phyloP scores from a whole-genome alignment of 2,113 vertebrate genomes.

The Apaloderma vittatum region DNA sequence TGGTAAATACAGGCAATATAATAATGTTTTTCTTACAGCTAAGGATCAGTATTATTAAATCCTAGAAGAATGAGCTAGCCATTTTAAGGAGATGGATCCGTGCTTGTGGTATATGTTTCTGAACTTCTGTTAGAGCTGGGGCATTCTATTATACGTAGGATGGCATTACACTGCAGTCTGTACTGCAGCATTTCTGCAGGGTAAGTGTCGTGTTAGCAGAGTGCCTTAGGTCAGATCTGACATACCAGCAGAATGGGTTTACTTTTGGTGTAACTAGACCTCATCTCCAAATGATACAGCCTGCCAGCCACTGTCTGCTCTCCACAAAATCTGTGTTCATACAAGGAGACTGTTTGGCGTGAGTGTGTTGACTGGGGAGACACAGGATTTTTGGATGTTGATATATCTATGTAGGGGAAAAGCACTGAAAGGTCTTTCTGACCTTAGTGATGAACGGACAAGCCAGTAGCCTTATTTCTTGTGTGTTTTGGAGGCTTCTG shows the following conservation, averaged over 20 bases:
- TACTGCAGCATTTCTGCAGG: not conserved
- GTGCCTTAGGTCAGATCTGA: conserved; percentile 46
- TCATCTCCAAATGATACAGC: conserved; percentile 23
- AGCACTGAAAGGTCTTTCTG: not conserved
- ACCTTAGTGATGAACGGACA: conserved; percentile 5
- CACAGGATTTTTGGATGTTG: not conserved
- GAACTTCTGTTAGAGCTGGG: not conserved
- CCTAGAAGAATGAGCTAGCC: not conserved
- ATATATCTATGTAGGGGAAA: not conserved
- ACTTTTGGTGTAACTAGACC: conserved; percentile 10
- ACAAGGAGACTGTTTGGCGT: not conserved
- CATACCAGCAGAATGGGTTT: conserved; percentile 13
- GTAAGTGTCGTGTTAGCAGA: not conserved
- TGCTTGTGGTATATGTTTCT: not conserved
- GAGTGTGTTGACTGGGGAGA: not conserved
- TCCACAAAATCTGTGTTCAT: conserved; percentile 6
- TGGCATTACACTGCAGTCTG: not conserved
- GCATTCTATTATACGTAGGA: not conserved
- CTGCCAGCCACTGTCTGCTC: not conserved
- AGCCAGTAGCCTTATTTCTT: not conserved
- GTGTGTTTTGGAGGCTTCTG: conserved; percentile 7
- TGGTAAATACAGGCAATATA: not conserved
- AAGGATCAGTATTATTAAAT: not conserved
- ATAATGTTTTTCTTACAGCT: not conserved
- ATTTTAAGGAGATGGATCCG: not conserved